Evolutionary conservation across 2,113 vertebrate genomes (phyloP), one percentile per base, ranked within the genome.

Genomic region (Circaetus gallicus): DNA sequence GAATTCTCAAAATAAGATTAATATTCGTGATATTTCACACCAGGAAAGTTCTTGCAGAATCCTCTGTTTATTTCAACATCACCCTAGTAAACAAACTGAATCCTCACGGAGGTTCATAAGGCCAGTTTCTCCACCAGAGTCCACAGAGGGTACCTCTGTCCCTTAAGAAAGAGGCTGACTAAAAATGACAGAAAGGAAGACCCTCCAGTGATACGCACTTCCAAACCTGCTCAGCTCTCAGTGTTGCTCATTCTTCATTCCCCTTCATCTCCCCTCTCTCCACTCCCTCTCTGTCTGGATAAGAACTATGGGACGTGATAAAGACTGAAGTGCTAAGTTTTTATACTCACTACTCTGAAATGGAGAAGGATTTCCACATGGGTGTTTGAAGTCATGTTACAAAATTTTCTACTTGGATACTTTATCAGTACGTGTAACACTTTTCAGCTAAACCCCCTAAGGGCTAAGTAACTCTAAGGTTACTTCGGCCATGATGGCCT

Each of bases 1-100:
- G 65, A 93, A 94, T 97, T 97, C 71, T 84, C 82, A 92, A 94
- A 97, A 86, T 84, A 96, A 97, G 96, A 91, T 92, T 65, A 95
- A 76, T 95, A 86, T 92, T 93, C 73, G 47, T 96, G 90, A 70
- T 66, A 77, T 95, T 97, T 97, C 89, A 94, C 82, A 93, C 88
- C 42, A 97, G 91, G 84, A 96, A 81, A 95, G 90, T 93, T 93
- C 82, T 97, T 97, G 81, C 86, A 97, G 97, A 97, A 94, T 95
- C 82, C 65, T 97, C 90, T 86, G 77, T 84, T 95, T 97, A 94
- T 97, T 96, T 96, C 87, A 94, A 25, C 94, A 96, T 94, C 92
- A 86, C 59, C 31, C 84, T 96, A 52, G 86, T 96, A 96, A 96
- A 77, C 65, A 94, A 97, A 81, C 63, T 47, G 82, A 94, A 93